These are phyloP conservation scores for Bombus sylvicola DNA, from an alignment of 1,140 invertebrate genomes.

Conservation along the genomic window DNA sequence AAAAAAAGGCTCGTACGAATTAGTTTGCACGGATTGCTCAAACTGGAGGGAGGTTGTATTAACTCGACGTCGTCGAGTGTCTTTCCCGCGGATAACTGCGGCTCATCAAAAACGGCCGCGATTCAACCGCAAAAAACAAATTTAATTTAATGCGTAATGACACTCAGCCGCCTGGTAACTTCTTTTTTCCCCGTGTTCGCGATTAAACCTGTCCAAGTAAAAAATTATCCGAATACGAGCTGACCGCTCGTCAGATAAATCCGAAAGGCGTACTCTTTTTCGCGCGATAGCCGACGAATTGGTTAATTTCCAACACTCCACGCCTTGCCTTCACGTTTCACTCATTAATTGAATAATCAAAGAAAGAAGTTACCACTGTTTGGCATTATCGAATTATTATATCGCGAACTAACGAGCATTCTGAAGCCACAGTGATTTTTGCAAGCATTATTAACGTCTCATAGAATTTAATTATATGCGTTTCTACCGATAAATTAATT, in stretches of 20 bases:
- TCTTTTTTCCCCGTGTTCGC: slow-evolving; percentile 17
- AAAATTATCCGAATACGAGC: slow-evolving; percentile 41
- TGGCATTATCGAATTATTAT: not conserved
- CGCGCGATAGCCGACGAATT: not conserved
- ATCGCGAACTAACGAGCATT: too few relatives aligned
- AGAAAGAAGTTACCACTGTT: not conserved
- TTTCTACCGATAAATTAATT: too few relatives aligned
- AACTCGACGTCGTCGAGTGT: slow-evolving; percentile 30
- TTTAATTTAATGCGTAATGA: slow-evolving; percentile 67
- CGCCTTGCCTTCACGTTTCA: slow-evolving; percentile 5
- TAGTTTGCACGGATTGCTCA: slow-evolving; percentile 57
- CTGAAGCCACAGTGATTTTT: too few relatives aligned
- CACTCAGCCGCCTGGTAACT: slow-evolving; percentile 46
- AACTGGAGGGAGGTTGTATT: slow-evolving; percentile 10
- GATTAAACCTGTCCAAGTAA: slow-evolving; percentile 35
- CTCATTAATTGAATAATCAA: slow-evolving; percentile 3
- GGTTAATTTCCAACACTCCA: not conserved
- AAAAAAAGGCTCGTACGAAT: slow-evolving; percentile 62
- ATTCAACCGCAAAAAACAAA: slow-evolving; percentile 50
- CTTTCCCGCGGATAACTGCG: slow-evolving; percentile 46
- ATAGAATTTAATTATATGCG: too few relatives aligned
- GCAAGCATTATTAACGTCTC: too few relatives aligned
- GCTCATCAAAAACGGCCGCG: slow-evolving; percentile 41
- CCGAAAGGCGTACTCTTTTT: slow-evolving; percentile 25
- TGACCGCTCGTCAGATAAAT: not conserved